Percentiles rank a stretch among this genome's conserved stretches.
These are phyloP conservation scores for Drosophila sechellia DNA, from an alignment of 1,140 invertebrate species.

Conservation along the genomic window DNA sequence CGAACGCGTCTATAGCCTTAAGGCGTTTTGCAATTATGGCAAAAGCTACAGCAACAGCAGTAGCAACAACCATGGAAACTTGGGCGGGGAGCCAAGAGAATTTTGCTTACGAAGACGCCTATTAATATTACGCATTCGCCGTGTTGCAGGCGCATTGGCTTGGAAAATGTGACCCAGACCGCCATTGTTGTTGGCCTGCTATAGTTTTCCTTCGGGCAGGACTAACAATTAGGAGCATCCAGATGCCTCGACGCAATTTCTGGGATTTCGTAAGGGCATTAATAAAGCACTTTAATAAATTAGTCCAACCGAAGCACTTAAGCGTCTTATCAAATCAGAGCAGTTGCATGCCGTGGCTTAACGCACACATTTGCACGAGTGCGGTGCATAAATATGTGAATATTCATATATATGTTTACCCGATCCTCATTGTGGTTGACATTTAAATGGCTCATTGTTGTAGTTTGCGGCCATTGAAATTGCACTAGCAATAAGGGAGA, in stretches of 20 bases:
- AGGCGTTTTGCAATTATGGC: conserved; percentile 64
- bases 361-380: conserved; percentile 14
- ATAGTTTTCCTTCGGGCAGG: conserved; percentile 39
- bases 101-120: conserved; percentile 63
- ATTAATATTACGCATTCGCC: conserved; percentile 75
- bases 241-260: conserved; percentile 26
- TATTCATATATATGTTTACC: conserved; percentile 41
- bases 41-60: conserved; percentile 32
- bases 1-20: conserved; percentile 38
- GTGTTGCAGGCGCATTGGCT: conserved; percentile 52
- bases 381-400: conserved; percentile 30
- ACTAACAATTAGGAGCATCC: conserved; percentile 40
- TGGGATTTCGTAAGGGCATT: conserved; percentile 61
- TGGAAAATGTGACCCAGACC: conserved; percentile 61
- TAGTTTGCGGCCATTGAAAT: conserved; percentile 43
- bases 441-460: conserved; percentile 44
- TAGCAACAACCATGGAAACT: conserved; percentile 23
- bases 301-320: conserved; percentile 60
- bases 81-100: conserved; percentile 32
- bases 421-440: conserved; percentile 43
- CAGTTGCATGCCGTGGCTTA: conserved; percentile 44
- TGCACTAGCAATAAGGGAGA: conserved; percentile 24
- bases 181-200: conserved; percentile 23
- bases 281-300: conserved; percentile 76
- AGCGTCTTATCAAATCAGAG: conserved; percentile 52